phyloP scores from a whole-genome alignment of 2,888 invertebrate species.

The Drosophila anomelani region DNA sequence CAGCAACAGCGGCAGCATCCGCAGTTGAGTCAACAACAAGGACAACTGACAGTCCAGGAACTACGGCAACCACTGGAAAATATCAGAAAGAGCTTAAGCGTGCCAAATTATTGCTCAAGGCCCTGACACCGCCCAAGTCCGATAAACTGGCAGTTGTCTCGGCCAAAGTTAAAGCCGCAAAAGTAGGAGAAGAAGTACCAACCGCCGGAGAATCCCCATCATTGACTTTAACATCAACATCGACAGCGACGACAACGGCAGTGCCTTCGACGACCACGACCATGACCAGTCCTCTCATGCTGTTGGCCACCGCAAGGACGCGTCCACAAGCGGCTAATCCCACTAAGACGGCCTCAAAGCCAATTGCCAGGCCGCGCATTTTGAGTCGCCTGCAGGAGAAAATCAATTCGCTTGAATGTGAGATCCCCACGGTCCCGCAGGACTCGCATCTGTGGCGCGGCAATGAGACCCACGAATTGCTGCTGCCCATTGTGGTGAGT shows the following conservation, averaged over 20 bases:
- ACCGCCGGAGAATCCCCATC: conserved; percentile 26
- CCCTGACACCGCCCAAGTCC: conserved; percentile 61
- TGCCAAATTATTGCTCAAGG: conserved; percentile 82
- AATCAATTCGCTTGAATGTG: conserved; percentile 88
- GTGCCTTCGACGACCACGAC: conserved; percentile 21
- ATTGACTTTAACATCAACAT: conserved; percentile 12
- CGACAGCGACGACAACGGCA: conserved; percentile 6
- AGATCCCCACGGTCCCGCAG: conserved; percentile 88
- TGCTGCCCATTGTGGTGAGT: conserved; percentile 89
- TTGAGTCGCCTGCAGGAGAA: conserved; percentile 87
- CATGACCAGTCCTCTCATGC: conserved; percentile 16
- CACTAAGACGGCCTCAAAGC: conserved; percentile 76
- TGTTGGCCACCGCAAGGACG: conserved; percentile 34
- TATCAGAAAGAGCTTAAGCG: conserved; percentile 81
- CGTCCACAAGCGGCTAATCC: conserved; percentile 61
- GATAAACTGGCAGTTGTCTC: conserved; percentile 62
- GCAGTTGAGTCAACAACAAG: conserved; percentile 46
- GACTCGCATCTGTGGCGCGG: conserved; percentile 89
- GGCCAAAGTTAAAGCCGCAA: conserved; percentile 65
- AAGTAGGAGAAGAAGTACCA: neutral
- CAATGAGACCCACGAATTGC: conserved; percentile 89
- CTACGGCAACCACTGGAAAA: conserved; percentile 62
- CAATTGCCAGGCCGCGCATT: conserved; percentile 84
- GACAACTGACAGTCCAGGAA: conserved; percentile 41
- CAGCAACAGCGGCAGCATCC: conserved; percentile 3